Conservation (phyloP, 2,888 invertebrate genomes). For the Spialia ferax region DNA sequence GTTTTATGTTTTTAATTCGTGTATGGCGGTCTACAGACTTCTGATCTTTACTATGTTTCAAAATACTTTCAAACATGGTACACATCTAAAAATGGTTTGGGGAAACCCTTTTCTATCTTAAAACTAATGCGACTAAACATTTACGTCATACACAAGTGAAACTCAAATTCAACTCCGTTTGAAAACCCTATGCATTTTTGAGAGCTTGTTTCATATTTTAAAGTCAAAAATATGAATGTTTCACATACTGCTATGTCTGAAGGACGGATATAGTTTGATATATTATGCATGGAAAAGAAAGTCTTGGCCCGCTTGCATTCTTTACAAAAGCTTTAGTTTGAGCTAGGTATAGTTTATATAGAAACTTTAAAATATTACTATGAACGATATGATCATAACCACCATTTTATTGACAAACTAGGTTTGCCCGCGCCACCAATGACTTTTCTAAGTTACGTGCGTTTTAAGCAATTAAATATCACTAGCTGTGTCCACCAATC, state of each 20-base stretch:
- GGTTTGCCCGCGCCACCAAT: no score
- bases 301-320: not conserved
- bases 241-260: not conserved
- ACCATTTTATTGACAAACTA: no score
- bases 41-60: no score
- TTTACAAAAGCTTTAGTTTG: not conserved
- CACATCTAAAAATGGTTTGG: no score
- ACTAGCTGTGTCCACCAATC: no score
- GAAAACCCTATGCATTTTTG: not conserved
- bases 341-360: not conserved
- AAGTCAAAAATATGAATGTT: constrained; percentile 10
- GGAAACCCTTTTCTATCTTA: not conserved
- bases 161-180: not conserved
- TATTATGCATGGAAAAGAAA: constrained; percentile 5
- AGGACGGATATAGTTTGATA: constrained; percentile 6
- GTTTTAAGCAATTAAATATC: no score
- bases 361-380: no score
- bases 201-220: constrained; percentile 8
- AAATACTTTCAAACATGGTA: no score
- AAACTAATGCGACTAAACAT: not conserved
- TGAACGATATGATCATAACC: no score
- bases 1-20: no score
- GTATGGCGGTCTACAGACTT: no score
- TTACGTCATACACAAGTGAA: not conserved
- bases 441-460: no score